Evolutionary conservation across 2,113 vertebrate species (phyloP).

Genomic region (Aldabrachelys gigantea): DNA sequence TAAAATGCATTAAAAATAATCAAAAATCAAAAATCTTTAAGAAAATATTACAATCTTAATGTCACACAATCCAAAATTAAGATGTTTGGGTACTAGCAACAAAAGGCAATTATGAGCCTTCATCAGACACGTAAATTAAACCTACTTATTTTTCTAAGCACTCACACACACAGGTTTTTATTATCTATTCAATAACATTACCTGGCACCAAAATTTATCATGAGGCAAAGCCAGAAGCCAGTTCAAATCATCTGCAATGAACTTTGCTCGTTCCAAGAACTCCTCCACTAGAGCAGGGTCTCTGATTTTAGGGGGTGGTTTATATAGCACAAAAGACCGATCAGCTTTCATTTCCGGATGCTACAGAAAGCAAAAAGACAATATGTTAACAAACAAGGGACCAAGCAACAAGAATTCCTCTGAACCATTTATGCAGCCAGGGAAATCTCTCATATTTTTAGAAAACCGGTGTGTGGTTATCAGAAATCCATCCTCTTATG

Average conservation of each 20-base stretch:
- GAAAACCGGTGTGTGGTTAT: background rate
- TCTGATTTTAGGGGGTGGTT: slow-evolving; percentile 82
- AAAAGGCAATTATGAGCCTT: background rate
- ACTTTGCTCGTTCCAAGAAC: slow-evolving; percentile 90
- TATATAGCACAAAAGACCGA: slow-evolving; percentile 91
- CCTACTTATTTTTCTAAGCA: background rate
- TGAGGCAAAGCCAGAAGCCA: slow-evolving; percentile 95
- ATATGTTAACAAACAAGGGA: slow-evolving; percentile 21
- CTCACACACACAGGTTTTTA: background rate
- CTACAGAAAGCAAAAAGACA: slow-evolving; percentile 78
- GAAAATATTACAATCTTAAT: background rate
- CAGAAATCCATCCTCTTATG: background rate
- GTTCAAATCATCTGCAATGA: slow-evolving; percentile 91
- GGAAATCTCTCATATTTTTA: slow-evolving; percentile 1
- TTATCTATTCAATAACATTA: slow-evolving; percentile 64
- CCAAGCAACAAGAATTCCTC: background rate
- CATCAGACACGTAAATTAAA: rapidly evolving
- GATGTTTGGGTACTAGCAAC: background rate
- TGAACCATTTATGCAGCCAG: background rate
- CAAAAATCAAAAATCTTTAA: background rate
- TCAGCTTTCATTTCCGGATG: slow-evolving; percentile 90
- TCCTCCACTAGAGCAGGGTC: slow-evolving; percentile 89
- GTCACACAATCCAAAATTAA: background rate
- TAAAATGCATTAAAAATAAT: background rate
- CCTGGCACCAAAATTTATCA: slow-evolving; percentile 99